Conservation (phyloP, 2,888 invertebrate genomes). For the Polyploca ridens region DNA sequence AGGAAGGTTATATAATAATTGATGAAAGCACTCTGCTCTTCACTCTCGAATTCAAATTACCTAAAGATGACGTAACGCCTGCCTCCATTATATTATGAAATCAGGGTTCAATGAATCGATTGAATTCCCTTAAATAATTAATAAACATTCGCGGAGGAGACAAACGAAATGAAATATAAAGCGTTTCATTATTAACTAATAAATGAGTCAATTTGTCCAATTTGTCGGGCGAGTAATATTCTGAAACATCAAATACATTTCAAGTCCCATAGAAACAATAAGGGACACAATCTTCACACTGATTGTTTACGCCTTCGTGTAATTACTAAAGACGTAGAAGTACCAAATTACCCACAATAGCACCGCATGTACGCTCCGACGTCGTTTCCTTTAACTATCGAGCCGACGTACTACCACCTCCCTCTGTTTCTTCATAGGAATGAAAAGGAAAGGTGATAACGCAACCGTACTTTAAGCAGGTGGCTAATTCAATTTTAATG, state of each 20-base stretch:
- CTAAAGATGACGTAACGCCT: background rate
- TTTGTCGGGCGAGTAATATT: background rate
- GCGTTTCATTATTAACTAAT: background rate
- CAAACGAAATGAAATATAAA: background rate
- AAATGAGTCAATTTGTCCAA: background rate
- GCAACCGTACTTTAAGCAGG: slow-evolving; percentile 48
- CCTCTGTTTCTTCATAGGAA: slow-evolving; percentile 42
- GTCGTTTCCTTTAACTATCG: slow-evolving; percentile 64
- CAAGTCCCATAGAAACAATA: slow-evolving; percentile 25
- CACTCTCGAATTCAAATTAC: background rate
- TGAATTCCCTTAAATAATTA: background rate
- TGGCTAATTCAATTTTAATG: slow-evolving; percentile 75
- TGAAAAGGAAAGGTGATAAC: slow-evolving; percentile 32
- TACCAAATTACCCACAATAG: slow-evolving; percentile 58
- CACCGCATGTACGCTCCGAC: slow-evolving; percentile 71
- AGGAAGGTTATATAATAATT: background rate
- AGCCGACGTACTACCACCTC: slow-evolving; percentile 32
- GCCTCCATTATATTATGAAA: background rate
- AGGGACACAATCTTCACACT: slow-evolving; percentile 43
- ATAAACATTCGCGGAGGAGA: background rate
- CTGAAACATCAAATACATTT: slow-evolving; percentile 1
- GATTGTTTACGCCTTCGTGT: slow-evolving; percentile 61
- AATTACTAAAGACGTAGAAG: slow-evolving; percentile 63
- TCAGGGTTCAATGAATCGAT: slow-evolving; percentile 9
- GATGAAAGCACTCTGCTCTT: background rate